Base-by-base conservation (phyloP, 92 coral and sea anemone species). In the Zoanthus solanderi region DNA sequence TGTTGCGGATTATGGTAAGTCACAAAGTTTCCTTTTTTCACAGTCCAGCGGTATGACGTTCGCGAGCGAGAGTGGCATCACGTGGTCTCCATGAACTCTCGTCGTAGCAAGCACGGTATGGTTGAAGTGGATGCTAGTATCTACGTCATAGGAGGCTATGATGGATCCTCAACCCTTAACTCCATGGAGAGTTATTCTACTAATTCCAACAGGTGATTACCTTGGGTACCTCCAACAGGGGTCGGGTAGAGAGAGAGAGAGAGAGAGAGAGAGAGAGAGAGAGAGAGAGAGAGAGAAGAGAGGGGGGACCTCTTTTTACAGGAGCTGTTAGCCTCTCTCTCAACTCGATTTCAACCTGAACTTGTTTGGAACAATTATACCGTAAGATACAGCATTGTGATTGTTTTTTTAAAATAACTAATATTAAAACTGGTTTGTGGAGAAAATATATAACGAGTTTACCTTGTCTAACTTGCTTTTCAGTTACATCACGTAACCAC, bases 71-170 rank as follows among this genome's bases (percentile, higher is more conserved):
- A 94, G 42, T 97, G 99, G 99, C 98, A 97, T 67, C 91, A 89
- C 81, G 88, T 95, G 72, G 87, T 94, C 0, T 87, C 98, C 52
- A 95, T 97, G 99, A 84, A 93, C 78, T 84, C 98, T 1, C 68
- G 98, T 58, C 94, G 99, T 61, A 97, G 99, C 78, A 97, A 97
- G 85, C 98, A 95, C 23, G 98, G 97, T 32, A 95, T 96, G 83
- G 97, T 94, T 46, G 99, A 97, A 80, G 96, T 97, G 50, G 96
- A 93, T 47, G 99, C 98, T 16, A 93, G 90, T 83, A 80, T 97
- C 18, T 97, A 93, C 79, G 98, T 90, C 7, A 93, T 95, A 11
- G 99, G 99, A n/a, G 99, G 99, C 14, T 97, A 90, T 87, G 99
- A 97, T 46, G 99, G 99, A 1, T 90, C 95, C 14, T 87, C 92